A percentile compares a stretch with the other conserved stretches of the same genome.
Conservation (phyloP, 2,888 invertebrate genomes). For the Criorhina ranunculi region DNA sequence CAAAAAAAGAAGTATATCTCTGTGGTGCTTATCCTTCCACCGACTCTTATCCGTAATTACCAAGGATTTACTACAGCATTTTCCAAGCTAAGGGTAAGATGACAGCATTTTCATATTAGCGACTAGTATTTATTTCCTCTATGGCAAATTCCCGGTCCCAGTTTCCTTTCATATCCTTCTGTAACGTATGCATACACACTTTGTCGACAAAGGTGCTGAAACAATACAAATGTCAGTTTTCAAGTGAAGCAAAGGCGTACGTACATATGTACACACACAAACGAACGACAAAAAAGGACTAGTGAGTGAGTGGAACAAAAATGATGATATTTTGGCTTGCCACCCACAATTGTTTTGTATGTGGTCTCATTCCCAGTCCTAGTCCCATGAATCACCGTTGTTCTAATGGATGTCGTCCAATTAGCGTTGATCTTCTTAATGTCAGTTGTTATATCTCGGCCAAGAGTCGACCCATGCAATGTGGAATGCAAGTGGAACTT, state of each 20-base stretch:
- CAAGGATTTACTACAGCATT: slow-evolving; percentile 11
- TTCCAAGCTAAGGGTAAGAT: slow-evolving; percentile 33
- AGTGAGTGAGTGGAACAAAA: slow-evolving; percentile 23
- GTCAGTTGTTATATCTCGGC: slow-evolving; percentile 66
- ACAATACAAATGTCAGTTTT: slow-evolving; percentile 48
- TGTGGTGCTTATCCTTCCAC: slow-evolving; percentile 5
- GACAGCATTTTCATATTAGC: slow-evolving; percentile 50
- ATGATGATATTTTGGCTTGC: slow-evolving; percentile 3
- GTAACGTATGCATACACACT: not conserved
- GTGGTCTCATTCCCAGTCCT: too few species aligned
- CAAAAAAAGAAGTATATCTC: too few species aligned
- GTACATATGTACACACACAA: not conserved
- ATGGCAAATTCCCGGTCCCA: slow-evolving; percentile 1
- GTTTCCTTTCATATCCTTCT: slow-evolving; percentile 6
- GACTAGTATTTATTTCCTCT: slow-evolving; percentile 20
- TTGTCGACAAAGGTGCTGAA: slow-evolving; percentile 45
- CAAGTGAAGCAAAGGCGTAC: slow-evolving; percentile 9
- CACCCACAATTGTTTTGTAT: not conserved
- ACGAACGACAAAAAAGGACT: slow-evolving; percentile 2
- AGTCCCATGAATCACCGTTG: slow-evolving; percentile 58
- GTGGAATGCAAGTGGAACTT: not conserved
- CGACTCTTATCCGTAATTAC: slow-evolving; percentile 13
- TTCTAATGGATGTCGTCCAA: slow-evolving; percentile 74
- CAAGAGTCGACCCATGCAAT: not conserved
- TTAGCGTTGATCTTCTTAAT: slow-evolving; percentile 77